Evolutionary conservation across 2,888 invertebrate species (phyloP), one percentile per base, ranked within the genome.

Genomic region (Nymphalis urticae): DNA sequence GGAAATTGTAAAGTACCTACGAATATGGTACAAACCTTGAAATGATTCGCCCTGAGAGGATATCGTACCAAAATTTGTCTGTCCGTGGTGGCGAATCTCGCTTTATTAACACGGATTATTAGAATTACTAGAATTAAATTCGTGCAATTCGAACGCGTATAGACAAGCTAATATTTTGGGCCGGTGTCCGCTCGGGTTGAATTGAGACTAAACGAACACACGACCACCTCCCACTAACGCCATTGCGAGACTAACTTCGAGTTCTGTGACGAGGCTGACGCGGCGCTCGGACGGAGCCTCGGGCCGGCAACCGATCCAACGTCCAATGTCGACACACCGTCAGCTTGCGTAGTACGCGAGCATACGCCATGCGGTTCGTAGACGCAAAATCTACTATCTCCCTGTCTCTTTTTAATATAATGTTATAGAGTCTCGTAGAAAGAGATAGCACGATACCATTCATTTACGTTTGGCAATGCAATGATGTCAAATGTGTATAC

Each of bases 121-220:
- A n/a, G n/a, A 90, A 91, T 92, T 89, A 92, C 90, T 81, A 83
- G 88, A 91, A 86, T 76, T 79, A 74, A 83, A 81, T 86, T 84
- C 88, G 79, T 82, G 90, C 92, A 92, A 92, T 89, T 91, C 89
- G 83, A 85, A 83, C 89, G 89, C 86, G 85, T 81, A 83, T 87
- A 87, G 90, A 92, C 92, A 89, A 91, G 88, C 92, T 92, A 92
- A 93, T 91, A 92, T 93, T 93, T 92, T 93, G 92, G 93, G 92
- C 92, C 93, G 93, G 93, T 93, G 92, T 92, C 93, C 93, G 93
- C 92, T 93, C 92, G 91, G 92, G 90, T 85, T 88, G 83, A 83
- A 83, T 81, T 81, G 81, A 88, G 85, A 84, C 85, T 89, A 93
- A 88, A 88, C 87, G 89, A 88, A 89, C 91, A 87, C 89, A 87